Percentiles rank a stretch among this genome's conserved stretches.
phyloP scores from a whole-genome alignment of 2,113 vertebrate species.

The Psittacus erithacus region DNA sequence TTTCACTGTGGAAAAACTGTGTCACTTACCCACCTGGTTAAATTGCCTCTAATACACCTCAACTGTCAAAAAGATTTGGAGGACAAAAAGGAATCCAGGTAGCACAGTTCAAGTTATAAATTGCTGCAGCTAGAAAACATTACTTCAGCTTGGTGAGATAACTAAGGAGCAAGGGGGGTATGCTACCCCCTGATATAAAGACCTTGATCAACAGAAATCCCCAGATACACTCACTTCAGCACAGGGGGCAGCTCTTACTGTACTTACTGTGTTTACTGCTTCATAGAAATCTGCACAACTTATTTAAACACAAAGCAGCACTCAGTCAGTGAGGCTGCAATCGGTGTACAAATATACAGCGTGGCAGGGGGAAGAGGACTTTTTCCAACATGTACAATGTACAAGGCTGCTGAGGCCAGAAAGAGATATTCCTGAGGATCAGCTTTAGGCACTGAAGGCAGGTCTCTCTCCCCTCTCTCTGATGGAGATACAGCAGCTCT shows the following conservation, averaged over 20 bases:
- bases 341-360: background rate
- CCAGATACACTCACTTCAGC: background rate
- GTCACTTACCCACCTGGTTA: background rate
- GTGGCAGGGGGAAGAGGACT: background rate
- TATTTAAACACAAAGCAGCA: background rate
- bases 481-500: background rate
- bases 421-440: background rate
- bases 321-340: rapidly evolving
- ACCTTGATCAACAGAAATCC: background rate
- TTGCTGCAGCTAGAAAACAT: background rate
- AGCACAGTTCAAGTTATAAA: background rate
- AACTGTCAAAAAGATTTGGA: background rate
- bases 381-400: background rate
- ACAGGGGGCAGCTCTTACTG: background rate
- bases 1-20: conserved; percentile 28
- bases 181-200: background rate
- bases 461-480: background rate
- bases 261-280: background rate
- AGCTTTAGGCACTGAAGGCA: background rate
- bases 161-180: background rate
- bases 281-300: background rate
- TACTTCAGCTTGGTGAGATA: background rate
- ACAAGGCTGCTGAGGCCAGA: background rate
- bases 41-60: background rate
- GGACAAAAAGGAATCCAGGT: background rate